Conservation (phyloP, 2,797 vertebrate species). For the Manis javanica region DNA sequence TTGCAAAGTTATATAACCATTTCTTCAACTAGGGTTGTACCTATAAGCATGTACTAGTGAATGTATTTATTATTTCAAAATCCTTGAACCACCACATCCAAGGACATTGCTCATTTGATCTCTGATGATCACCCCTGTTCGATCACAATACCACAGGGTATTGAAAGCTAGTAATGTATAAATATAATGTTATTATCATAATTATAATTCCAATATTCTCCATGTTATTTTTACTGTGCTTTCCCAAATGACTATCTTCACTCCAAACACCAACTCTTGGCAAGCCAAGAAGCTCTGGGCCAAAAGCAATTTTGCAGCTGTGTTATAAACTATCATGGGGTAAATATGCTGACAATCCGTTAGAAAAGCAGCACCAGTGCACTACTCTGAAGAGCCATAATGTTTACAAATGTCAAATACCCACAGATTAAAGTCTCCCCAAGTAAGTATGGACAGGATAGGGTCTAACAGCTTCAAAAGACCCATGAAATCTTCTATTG, state of each 20-base stretch:
- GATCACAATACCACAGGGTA: background rate
- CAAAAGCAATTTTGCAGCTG: slow-evolving; percentile 27
- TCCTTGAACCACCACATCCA: background rate
- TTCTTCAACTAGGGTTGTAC: background rate
- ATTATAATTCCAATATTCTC: slow-evolving; percentile 22
- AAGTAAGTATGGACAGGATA: background rate
- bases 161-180: background rate
- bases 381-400: background rate
- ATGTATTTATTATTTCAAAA: background rate
- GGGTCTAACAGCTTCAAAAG: background rate
- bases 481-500: background rate
- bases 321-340: background rate
- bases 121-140: background rate
- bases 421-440: slow-evolving; percentile 39
- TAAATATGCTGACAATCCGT: background rate
- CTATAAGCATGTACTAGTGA: background rate
- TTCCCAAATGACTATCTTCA: slow-evolving; percentile 50
- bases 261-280: slow-evolving; percentile 52
- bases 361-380: background rate
- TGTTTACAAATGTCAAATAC: background rate
- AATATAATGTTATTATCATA: background rate
- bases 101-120: background rate
- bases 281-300: background rate
- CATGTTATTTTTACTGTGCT: background rate
- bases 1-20: background rate